Percentiles rank a stretch among this genome's conserved stretches.
phyloP scores from a whole-genome alignment of 1,140 invertebrate species.

The Drosophila fuyamai region DNA sequence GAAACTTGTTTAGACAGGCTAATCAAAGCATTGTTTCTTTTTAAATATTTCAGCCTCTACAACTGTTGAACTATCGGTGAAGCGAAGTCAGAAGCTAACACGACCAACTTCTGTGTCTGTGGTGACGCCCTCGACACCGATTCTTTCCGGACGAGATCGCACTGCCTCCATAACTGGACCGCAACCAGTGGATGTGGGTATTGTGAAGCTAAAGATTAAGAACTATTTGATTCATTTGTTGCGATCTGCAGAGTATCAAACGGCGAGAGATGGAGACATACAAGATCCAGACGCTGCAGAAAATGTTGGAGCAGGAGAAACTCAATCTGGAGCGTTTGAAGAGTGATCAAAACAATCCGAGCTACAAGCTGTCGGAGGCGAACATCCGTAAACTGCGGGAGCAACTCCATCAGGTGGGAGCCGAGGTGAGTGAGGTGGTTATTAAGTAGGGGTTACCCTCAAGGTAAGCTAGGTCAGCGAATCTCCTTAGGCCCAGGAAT shows the following conservation, averaged over 20 bases:
- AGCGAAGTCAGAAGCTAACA: constrained; percentile 77
- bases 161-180: constrained; percentile 91
- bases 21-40: constrained; percentile 2
- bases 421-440: constrained; percentile 70
- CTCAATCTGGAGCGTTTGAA: constrained; percentile 90
- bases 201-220: not conserved
- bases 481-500: constrained; percentile 7
- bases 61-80: constrained; percentile 80
- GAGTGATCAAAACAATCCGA: constrained; percentile 76
- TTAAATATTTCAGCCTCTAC: constrained; percentile 61
- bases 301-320: constrained; percentile 93
- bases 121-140: constrained; percentile 71
- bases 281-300: constrained; percentile 90
- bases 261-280: constrained; percentile 90
- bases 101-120: constrained; percentile 77
- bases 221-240: not conserved
- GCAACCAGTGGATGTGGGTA: constrained; percentile 93
- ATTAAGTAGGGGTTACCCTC: not conserved
- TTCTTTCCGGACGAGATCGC: constrained; percentile 79
- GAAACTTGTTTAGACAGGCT: constrained; percentile 23
- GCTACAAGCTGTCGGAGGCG: constrained; percentile 80
- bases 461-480: constrained; percentile 20
- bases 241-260: constrained; percentile 89
- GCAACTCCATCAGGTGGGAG: constrained; percentile 79
- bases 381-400: constrained; percentile 82